Conservation (phyloP, 2,113 vertebrate genomes). For the Isurus oxyrinchus region DNA sequence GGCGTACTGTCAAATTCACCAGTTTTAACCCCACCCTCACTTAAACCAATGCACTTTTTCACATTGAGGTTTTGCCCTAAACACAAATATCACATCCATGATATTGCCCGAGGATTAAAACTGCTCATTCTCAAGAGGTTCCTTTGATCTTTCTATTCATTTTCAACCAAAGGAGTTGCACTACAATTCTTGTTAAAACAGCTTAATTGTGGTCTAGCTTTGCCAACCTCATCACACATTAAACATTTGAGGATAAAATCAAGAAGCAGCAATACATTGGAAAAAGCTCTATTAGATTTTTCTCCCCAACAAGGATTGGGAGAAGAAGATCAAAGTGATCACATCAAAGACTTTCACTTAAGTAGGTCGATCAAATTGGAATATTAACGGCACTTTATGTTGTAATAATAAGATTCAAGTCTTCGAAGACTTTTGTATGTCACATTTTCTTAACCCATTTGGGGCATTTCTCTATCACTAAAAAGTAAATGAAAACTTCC, state of each 20-base stretch:
- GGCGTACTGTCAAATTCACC: too few relatives aligned
- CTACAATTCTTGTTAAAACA: not conserved
- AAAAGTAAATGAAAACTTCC: not conserved
- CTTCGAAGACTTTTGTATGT: not conserved
- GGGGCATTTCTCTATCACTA: not conserved
- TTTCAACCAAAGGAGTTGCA: not conserved
- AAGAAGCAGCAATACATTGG: not conserved
- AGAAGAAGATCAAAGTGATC: conserved; percentile 17
- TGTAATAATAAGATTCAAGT: not conserved
- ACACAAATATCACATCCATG: not conserved
- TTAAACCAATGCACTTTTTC: not conserved
- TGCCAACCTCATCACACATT: not conserved
- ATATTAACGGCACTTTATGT: not conserved
- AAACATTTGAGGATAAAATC: not conserved
- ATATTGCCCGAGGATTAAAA: not conserved
- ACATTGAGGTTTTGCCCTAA: not conserved
- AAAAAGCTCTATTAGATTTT: not conserved
- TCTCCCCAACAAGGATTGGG: not conserved
- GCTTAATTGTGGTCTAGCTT: not conserved
- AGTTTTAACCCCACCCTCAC: not conserved
- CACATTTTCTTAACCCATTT: not conserved
- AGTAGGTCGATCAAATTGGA: conserved; percentile 17
- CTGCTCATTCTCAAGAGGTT: not conserved
- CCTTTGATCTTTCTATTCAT: conserved; percentile 12
- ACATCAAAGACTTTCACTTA: not conserved